A percentile compares a stretch with the other conserved stretches of the same genome.
Conservation (phyloP, 2,888 invertebrate genomes). For the Dolomedes plantarius region DNA sequence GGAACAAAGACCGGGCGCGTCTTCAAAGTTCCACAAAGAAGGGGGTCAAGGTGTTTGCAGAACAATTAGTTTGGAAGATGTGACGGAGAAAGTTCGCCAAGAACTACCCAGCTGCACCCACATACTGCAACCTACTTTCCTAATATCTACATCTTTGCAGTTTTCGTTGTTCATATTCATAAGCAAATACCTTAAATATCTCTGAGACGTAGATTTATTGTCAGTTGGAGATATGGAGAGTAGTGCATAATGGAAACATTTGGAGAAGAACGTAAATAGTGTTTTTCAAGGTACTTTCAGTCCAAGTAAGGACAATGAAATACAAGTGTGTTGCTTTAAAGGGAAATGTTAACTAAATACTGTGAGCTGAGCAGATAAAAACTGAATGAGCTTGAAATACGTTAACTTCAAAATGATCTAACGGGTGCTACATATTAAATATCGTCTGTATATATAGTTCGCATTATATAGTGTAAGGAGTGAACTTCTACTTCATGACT, state of each 20-base stretch:
- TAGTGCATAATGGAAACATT: neutral
- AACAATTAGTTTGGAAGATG: conserved; percentile 51
- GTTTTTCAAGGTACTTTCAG: neutral
- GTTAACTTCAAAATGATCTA: too few relatives aligned
- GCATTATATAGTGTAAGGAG: too few relatives aligned
- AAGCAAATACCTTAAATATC: neutral
- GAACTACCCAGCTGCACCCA: conserved; percentile 1
- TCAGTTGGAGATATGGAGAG: neutral
- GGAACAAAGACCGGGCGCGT: conserved; percentile 58
- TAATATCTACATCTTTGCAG: neutral
- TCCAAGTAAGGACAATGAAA: neutral
- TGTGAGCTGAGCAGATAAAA: neutral
- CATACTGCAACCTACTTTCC: neutral
- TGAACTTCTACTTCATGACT: too few relatives aligned
- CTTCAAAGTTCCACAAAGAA: conserved; percentile 22
- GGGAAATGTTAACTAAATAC: too few relatives aligned
- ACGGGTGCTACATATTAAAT: too few relatives aligned
- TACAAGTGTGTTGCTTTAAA: neutral
- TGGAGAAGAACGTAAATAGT: neutral
- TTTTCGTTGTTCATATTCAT: neutral
- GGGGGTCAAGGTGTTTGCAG: conserved; percentile 58
- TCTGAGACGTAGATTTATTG: neutral
- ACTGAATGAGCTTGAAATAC: too few relatives aligned
- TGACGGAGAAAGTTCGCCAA: conserved; percentile 31
- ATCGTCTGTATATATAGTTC: too few relatives aligned